Evolutionary conservation across 2,113 vertebrate species (phyloP).

Genomic region (Martes martes): DNA sequence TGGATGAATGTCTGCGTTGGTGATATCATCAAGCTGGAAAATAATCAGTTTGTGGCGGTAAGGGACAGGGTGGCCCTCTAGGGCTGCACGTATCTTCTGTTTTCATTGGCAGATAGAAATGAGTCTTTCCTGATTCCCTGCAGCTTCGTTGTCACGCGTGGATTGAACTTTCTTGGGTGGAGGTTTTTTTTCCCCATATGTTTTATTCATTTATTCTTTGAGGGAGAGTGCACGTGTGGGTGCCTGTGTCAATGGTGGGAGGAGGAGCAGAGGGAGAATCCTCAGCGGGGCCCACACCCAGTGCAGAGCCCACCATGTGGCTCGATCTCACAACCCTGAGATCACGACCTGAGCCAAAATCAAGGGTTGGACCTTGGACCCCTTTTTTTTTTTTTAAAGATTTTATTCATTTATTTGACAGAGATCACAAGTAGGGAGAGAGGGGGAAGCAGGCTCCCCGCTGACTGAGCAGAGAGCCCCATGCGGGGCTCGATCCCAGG

Average conservation of each 20-base stretch:
- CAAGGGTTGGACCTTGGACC: accelerated
- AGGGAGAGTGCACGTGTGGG: neutral
- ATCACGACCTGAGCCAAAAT: neutral
- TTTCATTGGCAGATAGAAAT: neutral
- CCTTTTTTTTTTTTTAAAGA: neutral
- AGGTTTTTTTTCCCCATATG: neutral
- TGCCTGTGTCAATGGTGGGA: neutral
- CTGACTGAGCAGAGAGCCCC: neutral
- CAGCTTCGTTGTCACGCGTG: neutral
- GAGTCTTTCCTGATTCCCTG: neutral
- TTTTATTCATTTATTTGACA: too few species aligned
- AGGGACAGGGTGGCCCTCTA: slow-evolving; percentile 60
- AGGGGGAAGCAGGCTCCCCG: too few species aligned
- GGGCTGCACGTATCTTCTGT: neutral
- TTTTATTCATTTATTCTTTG: neutral
- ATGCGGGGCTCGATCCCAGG: neutral
- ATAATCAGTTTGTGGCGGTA: slow-evolving; percentile 98
- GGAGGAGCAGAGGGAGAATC: neutral
- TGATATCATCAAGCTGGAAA: slow-evolving; percentile 96
- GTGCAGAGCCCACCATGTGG: neutral
- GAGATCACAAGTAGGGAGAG: too few species aligned
- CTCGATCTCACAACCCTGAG: neutral
- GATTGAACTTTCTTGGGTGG: neutral
- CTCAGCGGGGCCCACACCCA: neutral
- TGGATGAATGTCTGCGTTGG: slow-evolving; percentile 98